Conservation (phyloP, 2,113 vertebrate species). For the Spilogale gracilis region DNA sequence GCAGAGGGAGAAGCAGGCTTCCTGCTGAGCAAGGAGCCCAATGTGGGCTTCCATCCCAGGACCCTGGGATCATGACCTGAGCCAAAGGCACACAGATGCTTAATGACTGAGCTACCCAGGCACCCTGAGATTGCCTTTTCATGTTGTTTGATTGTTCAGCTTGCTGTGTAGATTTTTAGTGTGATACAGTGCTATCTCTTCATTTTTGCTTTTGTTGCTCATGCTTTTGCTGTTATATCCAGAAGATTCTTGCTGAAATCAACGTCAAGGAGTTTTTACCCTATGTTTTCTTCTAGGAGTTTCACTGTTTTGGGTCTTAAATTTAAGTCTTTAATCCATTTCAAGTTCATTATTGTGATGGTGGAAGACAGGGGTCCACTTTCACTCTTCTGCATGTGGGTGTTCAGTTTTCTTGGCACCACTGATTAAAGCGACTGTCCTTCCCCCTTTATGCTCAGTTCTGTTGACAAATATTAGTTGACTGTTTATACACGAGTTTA, state of each 20-base stretch:
- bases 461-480: not conserved
- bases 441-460: not conserved
- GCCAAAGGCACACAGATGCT: too few relatives aligned
- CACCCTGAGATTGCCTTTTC: not conserved
- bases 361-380: not conserved
- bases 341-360: not conserved
- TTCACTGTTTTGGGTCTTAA: not conserved
- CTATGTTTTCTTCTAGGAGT: not conserved
- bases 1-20: too few relatives aligned
- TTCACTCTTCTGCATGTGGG: not conserved
- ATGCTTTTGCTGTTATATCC: not conserved
- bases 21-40: too few relatives aligned
- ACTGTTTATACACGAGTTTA: not conserved
- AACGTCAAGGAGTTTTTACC: not conserved
- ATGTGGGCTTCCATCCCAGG: too few relatives aligned
- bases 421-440: not conserved
- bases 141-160: not conserved
- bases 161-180: not conserved
- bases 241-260: not conserved
- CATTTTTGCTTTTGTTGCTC: not conserved
- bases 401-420: not conserved
- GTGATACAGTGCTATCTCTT: not conserved
- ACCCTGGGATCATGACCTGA: too few relatives aligned
- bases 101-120: too few relatives aligned
- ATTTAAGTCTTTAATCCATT: not conserved